These are phyloP conservation scores for Notolabrus celidotus DNA, from an alignment of 2,797 vertebrate species.

Conservation along the genomic window DNA sequence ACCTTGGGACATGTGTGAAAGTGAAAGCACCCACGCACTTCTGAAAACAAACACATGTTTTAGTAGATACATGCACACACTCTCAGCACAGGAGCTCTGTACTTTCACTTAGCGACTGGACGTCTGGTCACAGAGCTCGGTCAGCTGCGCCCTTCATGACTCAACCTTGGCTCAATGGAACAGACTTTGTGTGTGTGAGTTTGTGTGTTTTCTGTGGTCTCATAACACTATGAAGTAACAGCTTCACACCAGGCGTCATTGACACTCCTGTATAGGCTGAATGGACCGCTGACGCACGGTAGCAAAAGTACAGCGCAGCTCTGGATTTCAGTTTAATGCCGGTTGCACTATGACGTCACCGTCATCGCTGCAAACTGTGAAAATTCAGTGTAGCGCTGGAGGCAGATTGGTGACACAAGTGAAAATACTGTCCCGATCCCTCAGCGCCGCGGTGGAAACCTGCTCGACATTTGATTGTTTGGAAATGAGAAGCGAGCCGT, in stretches of 20 bases:
- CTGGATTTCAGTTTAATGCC: conserved; percentile 38
- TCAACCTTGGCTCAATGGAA: conserved; percentile 64
- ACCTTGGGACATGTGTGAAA: conserved; percentile 59
- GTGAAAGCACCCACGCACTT: conserved; percentile 45
- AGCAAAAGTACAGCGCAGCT: conserved; percentile 50
- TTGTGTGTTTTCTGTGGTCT: conserved; percentile 62
- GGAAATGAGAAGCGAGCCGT: conserved; percentile 59
- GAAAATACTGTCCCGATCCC: conserved; percentile 54
- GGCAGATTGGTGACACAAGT: conserved; percentile 49
- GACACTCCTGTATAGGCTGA: conserved; percentile 69
- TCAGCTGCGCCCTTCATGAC: conserved; percentile 66
- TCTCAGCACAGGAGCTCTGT: conserved; percentile 19
- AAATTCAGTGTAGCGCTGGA: conserved; percentile 32
- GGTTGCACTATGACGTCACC: conserved; percentile 57
- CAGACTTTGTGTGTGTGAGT: conserved; percentile 67
- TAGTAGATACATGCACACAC: conserved; percentile 30
- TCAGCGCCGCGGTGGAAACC: conserved; percentile 45
- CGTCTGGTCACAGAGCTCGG: conserved; percentile 50
- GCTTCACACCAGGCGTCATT: conserved; percentile 75
- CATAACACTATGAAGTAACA: conserved; percentile 71
- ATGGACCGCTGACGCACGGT: conserved; percentile 70
- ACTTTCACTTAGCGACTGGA: conserved; percentile 38
- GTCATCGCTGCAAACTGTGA: conserved; percentile 59
- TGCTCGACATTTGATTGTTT: conserved; percentile 68
- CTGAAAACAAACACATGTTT: conserved; percentile 33